Base-by-base conservation (phyloP, 2,888 invertebrate species). In the Scaptomyza caliginosa region DNA sequence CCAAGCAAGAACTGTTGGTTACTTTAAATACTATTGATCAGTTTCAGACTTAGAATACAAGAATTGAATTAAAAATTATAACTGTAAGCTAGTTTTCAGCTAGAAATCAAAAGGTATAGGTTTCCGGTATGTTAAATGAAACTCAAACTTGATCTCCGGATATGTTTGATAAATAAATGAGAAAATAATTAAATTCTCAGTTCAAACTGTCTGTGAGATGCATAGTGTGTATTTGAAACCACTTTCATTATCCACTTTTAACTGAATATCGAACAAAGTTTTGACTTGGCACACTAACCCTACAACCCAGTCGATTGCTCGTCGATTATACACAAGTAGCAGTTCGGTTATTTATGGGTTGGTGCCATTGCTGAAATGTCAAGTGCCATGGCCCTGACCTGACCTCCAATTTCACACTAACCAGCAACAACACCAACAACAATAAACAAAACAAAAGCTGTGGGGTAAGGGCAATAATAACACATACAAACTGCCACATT, bases 341-440 rank as follows among this genome's bases (percentile, higher is more conserved):
- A 28, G 23, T 40, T 56, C 30, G 40, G 36, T 26, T 69, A 52
- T 68, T 57, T 71, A 70, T 72, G 63, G 56, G 59, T 56, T 56
- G 62, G 55, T 50, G 32, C n/a, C 51, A 58, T 28, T 48, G 63
- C 38, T 63, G 49, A 85, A 88, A 88, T 89, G 88, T 89, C 89
- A 89, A 88, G 80, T 71, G 70, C 67, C 55, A 57, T 80, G 76
- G 84, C 88, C 89, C 82, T 88, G 89, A 88, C 88, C 88, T 87
- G 81, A 88, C 88, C 88, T 88, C 82, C 75, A 71, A 58, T 60
- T 65, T 64, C n/a, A 49, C 58, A 73, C 45, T 21, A 5, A 19
- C 36, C 60, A 32, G 24, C 40, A 28, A 32, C 45, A 28, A 28
- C 28, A 39, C 13, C 36, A 7, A 43, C 38, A 10, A 24, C 19